phyloP scores from a whole-genome alignment of 2,113 vertebrate species.

The Arvicanthis niloticus region DNA sequence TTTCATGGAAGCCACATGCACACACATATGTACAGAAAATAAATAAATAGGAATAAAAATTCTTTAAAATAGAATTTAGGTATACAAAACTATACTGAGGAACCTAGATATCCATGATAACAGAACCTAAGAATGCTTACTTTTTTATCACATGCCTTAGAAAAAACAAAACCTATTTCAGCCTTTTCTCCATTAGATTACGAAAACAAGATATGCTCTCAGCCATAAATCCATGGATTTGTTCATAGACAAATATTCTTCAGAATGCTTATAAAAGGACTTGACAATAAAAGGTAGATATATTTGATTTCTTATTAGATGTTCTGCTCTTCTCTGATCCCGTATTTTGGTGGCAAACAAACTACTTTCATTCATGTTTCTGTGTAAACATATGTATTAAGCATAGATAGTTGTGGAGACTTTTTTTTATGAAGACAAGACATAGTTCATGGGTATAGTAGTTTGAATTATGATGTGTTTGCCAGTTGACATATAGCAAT shows the following conservation, averaged over 20 bases:
- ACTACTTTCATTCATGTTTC: neutral
- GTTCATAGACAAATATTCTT: neutral
- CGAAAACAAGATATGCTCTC: neutral
- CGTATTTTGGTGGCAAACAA: conserved; percentile 35
- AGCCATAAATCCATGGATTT: neutral
- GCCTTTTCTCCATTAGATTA: neutral
- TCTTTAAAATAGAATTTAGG: neutral
- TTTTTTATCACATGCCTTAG: neutral
- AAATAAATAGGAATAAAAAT: neutral
- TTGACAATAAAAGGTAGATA: conserved; percentile 10
- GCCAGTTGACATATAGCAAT: conserved; percentile 40
- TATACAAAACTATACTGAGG: neutral
- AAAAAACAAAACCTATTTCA: neutral
- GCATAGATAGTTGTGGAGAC: neutral
- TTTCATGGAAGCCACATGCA: neutral
- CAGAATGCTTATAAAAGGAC: neutral
- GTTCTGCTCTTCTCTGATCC: neutral
- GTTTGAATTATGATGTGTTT: conserved; percentile 54
- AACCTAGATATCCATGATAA: neutral
- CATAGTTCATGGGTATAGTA: conserved; percentile 22
- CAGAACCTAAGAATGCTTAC: neutral
- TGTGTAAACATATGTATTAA: neutral
- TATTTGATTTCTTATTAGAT: conserved; percentile 16
- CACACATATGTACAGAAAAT: neutral
- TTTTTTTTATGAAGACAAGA: conserved; percentile 69